Evolutionary conservation across 2,113 vertebrate genomes (phyloP).

Genomic region (Aepyceros melampus): DNA sequence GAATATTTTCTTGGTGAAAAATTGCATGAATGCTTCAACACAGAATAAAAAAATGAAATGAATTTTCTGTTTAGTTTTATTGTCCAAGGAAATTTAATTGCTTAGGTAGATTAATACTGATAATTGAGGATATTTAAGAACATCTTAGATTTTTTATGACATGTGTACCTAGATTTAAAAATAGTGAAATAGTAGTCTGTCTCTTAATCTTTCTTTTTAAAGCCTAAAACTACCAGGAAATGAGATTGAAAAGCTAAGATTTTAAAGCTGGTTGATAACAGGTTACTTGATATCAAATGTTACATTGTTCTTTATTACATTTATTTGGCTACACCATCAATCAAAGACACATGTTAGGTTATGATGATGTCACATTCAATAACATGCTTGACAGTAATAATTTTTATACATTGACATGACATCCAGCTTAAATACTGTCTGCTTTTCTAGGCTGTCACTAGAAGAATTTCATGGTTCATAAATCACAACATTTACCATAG

Average conservation of each 20-base stretch:
- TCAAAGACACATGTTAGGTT: slow-evolving; percentile 53
- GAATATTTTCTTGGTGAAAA: background rate
- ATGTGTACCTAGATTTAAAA: background rate
- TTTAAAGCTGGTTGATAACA: slow-evolving; percentile 45
- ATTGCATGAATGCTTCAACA: background rate
- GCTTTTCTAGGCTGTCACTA: slow-evolving; percentile 19
- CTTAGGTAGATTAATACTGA: background rate
- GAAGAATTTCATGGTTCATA: slow-evolving; percentile 28
- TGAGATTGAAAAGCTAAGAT: slow-evolving; percentile 27
- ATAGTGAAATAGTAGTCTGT: background rate
- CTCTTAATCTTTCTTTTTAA: background rate
- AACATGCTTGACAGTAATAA: slow-evolving; percentile 32
- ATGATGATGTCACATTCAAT: slow-evolving; percentile 53
- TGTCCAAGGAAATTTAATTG: background rate
- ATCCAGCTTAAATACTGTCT: background rate
- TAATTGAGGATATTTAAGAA: background rate
- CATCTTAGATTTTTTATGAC: background rate
- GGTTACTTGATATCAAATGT: slow-evolving; percentile 17
- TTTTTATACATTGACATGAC: slow-evolving; percentile 2
- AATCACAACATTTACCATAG: background rate
- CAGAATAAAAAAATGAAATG: background rate
- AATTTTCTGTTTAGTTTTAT: background rate
- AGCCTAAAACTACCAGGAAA: background rate
- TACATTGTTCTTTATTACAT: slow-evolving; percentile 24
- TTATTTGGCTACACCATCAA: slow-evolving; percentile 50